Evolutionary conservation across 1,140 invertebrate species (phyloP), one percentile per base, ranked within the genome.

Genomic region (Philaenus spumarius): DNA sequence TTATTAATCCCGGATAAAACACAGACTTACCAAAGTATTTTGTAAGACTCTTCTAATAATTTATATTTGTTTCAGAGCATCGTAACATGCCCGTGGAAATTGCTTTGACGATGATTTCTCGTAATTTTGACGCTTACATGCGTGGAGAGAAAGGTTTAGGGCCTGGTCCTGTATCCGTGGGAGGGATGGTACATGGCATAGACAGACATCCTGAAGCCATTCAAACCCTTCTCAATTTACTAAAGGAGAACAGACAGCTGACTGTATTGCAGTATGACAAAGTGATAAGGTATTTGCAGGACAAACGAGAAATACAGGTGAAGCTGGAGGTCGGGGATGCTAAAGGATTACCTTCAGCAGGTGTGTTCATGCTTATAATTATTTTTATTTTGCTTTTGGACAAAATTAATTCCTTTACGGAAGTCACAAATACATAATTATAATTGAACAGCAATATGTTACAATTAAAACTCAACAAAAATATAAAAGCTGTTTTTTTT

Each of bases 61-160:
- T n/a, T n/a, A n/a, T n/a, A n/a, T n/a, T n/a, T 60, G 17, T 34
- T 59, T 20, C 74, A 87, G 93, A 95, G 70, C 93, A 96, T 69
- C 82, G 93, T 62, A 95, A 97, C 73, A 95, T 96, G 90, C 92
- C 91, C 0, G 67, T 94, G n/a, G 90, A 95, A 52, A 90, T 95
- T 73, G 90, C 93, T 1, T 77, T 95, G 55, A 79, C 79, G 58
- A 76, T 95, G 39, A 78, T 96, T 30, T 78, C 79, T 19, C 79
- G 85, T 17, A 92, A 91, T 72, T 95, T 90, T 73, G 82, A 84
- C 51, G 81, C 81, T 52, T 90, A 91, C 69, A 83, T 90, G 67
- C 37, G 34, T 39, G 47, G 43, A 19, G 42, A 50, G 59, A 46
- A 42, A 62, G 64, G 47, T 12, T 53, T 24, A 51, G 51, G 17